A percentile compares a stretch with the other conserved stretches of the same genome.
Conservation (phyloP, 2,888 invertebrate genomes). For the Atrina japonica region DNA sequence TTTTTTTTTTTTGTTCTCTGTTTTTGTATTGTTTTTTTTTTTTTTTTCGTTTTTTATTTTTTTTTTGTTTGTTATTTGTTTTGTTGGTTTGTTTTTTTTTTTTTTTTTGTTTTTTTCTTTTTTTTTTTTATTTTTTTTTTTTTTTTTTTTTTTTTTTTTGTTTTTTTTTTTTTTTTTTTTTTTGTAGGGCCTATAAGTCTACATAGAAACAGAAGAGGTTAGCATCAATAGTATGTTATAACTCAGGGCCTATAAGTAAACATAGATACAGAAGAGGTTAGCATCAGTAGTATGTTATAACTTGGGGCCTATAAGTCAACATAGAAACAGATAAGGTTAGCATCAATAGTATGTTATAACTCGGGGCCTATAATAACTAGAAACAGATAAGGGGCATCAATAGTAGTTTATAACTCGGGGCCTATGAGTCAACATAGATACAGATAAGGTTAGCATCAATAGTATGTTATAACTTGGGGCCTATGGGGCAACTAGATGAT, state of each 20-base stretch:
- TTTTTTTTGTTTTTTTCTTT: too few relatives aligned
- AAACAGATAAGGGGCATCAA: constrained; percentile 87
- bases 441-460: constrained; percentile 88
- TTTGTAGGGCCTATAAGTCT: constrained; percentile 89
- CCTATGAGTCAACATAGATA: constrained; percentile 87
- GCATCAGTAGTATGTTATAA: background rate
- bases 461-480: background rate
- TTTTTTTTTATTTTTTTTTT: too few relatives aligned
- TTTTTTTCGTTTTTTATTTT: too few relatives aligned
- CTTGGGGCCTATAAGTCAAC: constrained; percentile 85
- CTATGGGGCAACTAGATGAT: too few relatives aligned
- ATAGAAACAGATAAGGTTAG: constrained; percentile 88
- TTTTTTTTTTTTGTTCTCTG: too few relatives aligned
- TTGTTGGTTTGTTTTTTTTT: too few relatives aligned
- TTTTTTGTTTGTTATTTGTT: too few relatives aligned
- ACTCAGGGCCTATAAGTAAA: constrained; percentile 85
- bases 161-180: too few relatives aligned
- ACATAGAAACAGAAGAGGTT: constrained; percentile 89
- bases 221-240: too few relatives aligned
- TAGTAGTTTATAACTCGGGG: background rate
- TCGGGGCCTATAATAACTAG: constrained; percentile 85
- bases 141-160: too few relatives aligned
- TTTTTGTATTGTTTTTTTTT: too few relatives aligned
- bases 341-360: too few relatives aligned
- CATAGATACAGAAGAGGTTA: constrained; percentile 88